Evolutionary conservation across 2,113 vertebrate genomes (phyloP).

Genomic region (Gobiocypris rarus): DNA sequence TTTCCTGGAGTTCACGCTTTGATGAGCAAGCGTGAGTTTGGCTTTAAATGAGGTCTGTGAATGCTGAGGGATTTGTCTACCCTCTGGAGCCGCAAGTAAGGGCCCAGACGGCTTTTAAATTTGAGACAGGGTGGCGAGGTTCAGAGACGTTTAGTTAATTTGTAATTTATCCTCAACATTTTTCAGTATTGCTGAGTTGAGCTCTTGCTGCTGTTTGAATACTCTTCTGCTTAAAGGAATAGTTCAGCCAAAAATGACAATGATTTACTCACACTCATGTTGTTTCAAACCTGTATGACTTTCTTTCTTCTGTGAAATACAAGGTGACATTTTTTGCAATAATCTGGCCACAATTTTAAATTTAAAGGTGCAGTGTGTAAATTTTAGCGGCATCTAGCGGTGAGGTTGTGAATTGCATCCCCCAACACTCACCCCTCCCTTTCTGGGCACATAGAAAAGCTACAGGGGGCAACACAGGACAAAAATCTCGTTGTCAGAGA

Average conservation of each 20-base stretch:
- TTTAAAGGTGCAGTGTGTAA: not conserved
- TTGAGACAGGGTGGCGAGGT: slow-evolving; percentile 9
- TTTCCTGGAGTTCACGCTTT: slow-evolving; percentile 46
- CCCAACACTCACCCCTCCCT: too few relatives aligned
- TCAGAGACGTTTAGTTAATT: slow-evolving; percentile 28
- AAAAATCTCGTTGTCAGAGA: too few relatives aligned
- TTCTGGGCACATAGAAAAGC: too few relatives aligned
- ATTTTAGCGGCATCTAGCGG: too few relatives aligned
- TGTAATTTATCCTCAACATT: not conserved
- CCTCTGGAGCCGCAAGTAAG: slow-evolving; percentile 44
- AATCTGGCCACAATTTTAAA: not conserved
- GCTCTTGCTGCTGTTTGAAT: not conserved
- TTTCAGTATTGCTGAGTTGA: not conserved
- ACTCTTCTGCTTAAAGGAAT: not conserved
- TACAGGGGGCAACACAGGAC: too few relatives aligned
- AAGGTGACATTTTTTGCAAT: not conserved
- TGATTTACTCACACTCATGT: not conserved
- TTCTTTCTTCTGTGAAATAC: not conserved
- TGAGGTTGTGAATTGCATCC: too few relatives aligned
- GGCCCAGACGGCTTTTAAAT: slow-evolving; percentile 30
- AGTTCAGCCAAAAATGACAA: not conserved
- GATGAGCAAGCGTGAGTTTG: slow-evolving; percentile 47
- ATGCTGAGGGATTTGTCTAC: slow-evolving; percentile 48
- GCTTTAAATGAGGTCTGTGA: slow-evolving; percentile 48
- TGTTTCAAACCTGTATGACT: not conserved